Percentiles rank a stretch among this genome's conserved stretches.
phyloP scores from a whole-genome alignment of 2,888 invertebrate genomes.

The Nephrotoma guestfalica region DNA sequence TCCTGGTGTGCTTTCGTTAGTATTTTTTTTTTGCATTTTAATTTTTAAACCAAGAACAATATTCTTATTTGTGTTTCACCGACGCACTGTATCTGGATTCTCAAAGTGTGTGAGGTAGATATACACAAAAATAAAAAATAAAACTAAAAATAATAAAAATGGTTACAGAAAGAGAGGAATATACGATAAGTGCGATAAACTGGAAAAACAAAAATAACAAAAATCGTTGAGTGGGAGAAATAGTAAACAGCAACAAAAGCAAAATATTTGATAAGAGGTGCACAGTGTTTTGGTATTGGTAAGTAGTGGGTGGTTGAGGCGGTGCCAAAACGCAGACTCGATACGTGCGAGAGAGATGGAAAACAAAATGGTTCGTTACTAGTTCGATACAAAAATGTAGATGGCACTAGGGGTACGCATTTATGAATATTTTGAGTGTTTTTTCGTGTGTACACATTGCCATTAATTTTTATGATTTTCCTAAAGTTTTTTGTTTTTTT shows the following conservation, averaged over 20 bases:
- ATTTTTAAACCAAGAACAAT: neutral
- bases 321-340: conserved; percentile 13
- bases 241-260: neutral
- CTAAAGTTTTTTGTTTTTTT: neutral
- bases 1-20: neutral
- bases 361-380: conserved; percentile 32
- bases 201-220: neutral
- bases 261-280: neutral
- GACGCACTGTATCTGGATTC: neutral
- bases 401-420: conserved; percentile 22
- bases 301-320: conserved; percentile 10
- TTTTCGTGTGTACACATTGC: neutral
- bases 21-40: too few species aligned
- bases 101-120: neutral
- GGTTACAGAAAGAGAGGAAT: neutral
- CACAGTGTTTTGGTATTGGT: neutral
- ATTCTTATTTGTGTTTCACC: neutral
- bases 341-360: conserved; percentile 8
- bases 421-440: neutral
- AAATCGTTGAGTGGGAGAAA: neutral
- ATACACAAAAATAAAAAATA: neutral
- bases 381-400: conserved; percentile 22
- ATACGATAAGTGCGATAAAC: neutral
- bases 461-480: neutral
- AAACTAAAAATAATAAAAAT: neutral